Percentiles rank a stretch among this genome's conserved stretches.
These are phyloP conservation scores for Lottia gigantea DNA, from an alignment of 2,888 invertebrate genomes.

Conservation along the genomic window DNA sequence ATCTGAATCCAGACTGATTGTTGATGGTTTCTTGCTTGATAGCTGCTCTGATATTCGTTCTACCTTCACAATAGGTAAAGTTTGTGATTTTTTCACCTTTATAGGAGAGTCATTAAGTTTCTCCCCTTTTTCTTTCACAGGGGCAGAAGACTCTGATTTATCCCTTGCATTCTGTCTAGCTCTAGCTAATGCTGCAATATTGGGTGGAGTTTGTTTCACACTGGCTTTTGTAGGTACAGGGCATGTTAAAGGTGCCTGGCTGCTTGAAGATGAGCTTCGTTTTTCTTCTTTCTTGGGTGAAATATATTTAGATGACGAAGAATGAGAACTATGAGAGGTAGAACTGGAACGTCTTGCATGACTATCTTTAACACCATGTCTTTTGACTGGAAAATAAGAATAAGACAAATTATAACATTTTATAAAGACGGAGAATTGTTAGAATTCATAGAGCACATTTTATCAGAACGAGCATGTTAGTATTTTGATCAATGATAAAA, in stretches of 20 bases:
- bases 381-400: neutral
- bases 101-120: constrained; percentile 34
- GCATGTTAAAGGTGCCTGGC: neutral
- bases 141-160: constrained; percentile 6
- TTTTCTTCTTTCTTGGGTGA: neutral
- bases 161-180: neutral
- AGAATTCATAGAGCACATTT: no score
- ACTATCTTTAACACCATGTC: constrained; percentile 18
- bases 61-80: constrained; percentile 64
- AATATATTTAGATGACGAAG: neutral
- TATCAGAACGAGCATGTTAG: no score
- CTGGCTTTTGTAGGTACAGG: constrained; percentile 49
- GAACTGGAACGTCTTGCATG: constrained; percentile 5
- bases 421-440: no score
- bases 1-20: constrained; percentile 25
- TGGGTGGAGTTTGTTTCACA: constrained; percentile 51
- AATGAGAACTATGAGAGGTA: constrained; percentile 8
- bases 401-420: neutral
- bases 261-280: neutral
- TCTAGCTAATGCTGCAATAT: constrained; percentile 4
- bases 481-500: no score
- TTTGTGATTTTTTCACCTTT: constrained; percentile 48
- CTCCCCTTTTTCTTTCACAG: constrained; percentile 27
- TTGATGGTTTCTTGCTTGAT: constrained; percentile 39
- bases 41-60: constrained; percentile 59